Conservation (phyloP, 2,888 invertebrate species). For the Caradrina clavipalpis region DNA sequence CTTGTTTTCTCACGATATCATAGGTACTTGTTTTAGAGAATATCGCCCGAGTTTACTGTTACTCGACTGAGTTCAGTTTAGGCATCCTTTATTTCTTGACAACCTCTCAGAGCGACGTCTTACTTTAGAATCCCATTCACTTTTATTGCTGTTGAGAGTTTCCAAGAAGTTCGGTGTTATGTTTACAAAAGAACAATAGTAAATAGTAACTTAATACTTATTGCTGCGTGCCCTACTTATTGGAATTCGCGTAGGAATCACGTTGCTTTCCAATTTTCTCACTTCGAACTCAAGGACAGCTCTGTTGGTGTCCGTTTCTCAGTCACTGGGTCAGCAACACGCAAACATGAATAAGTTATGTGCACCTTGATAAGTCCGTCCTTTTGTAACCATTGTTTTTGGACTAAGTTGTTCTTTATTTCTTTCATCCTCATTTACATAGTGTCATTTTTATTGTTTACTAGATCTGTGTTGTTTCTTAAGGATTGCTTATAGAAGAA, state of each 20-base stretch:
- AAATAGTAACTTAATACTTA: constrained; percentile 63
- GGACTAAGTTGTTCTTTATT: constrained; percentile 6
- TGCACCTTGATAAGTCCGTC: constrained; percentile 34
- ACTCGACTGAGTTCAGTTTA: constrained; percentile 41
- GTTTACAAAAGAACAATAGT: constrained; percentile 61
- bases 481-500: background rate
- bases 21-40: constrained; percentile 57
- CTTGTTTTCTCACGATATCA: constrained; percentile 55
- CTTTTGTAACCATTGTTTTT: constrained; percentile 26
- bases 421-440: constrained; percentile 12
- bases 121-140: constrained; percentile 51
- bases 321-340: constrained; percentile 61
- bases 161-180: constrained; percentile 49
- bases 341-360: constrained; percentile 57
- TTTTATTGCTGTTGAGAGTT: constrained; percentile 48
- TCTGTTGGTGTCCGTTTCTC: constrained; percentile 49
- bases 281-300: constrained; percentile 57
- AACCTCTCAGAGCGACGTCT: constrained; percentile 41
- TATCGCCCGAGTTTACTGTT: constrained; percentile 61
- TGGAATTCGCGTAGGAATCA: constrained; percentile 54
- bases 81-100: constrained; percentile 47
- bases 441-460: background rate
- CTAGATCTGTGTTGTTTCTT: background rate
- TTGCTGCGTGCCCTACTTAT: constrained; percentile 51
- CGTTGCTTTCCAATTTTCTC: constrained; percentile 57